These are phyloP conservation scores for Phoenicopterus ruber DNA, from an alignment of 2,113 vertebrate genomes.

Conservation along the genomic window DNA sequence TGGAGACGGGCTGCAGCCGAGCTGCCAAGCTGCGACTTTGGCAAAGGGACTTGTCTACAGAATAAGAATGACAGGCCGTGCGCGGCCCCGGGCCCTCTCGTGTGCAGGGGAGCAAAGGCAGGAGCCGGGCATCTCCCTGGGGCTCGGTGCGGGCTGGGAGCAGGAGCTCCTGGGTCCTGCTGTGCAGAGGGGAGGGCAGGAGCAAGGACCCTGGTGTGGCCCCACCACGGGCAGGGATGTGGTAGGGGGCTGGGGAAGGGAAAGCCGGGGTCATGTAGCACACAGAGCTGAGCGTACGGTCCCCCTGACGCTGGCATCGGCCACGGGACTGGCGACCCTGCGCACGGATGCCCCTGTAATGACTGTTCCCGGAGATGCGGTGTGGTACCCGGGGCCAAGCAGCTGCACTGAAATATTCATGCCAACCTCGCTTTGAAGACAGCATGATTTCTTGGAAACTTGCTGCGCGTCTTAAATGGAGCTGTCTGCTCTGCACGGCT, in stretches of 20 bases:
- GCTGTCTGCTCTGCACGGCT: not conserved
- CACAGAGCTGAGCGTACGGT: fast-evolving
- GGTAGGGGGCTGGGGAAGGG: not conserved
- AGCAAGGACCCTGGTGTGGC: not conserved
- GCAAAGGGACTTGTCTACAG: not conserved
- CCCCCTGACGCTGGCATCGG: no score
- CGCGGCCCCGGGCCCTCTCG: not conserved
- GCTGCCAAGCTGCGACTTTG: not conserved
- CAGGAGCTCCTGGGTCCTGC: not conserved
- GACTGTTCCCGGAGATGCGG: fast-evolving
- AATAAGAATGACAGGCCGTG: not conserved
- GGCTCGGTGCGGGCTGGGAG: not conserved
- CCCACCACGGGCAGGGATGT: fast-evolving
- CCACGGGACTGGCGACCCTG: fast-evolving
- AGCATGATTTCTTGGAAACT: constrained; percentile 41
- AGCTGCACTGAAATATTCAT: constrained; percentile 26
- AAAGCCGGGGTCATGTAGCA: fast-evolving
- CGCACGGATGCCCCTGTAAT: fast-evolving
- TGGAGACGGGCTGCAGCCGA: not conserved
- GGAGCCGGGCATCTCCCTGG: not conserved
- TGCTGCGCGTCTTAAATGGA: not conserved
- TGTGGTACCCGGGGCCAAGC: not conserved
- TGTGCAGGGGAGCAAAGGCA: not conserved
- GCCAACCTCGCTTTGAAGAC: constrained; percentile 2
- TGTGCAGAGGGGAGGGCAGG: not conserved